phyloP scores from a whole-genome alignment of 2,113 vertebrate species.

The Oostethus manadensis region DNA sequence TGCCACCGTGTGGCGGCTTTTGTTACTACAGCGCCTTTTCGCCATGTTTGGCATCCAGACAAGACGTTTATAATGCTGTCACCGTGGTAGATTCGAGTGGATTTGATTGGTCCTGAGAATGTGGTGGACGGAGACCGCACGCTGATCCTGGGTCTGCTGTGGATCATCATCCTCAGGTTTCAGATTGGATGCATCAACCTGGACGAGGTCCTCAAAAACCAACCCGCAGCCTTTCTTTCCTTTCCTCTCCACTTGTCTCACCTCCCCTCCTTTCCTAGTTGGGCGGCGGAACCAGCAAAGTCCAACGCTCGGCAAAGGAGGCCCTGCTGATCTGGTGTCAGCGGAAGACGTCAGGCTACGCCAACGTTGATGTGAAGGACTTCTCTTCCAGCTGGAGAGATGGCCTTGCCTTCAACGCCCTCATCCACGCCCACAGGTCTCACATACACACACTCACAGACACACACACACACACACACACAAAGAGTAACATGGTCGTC shows the following conservation, averaged over 20 bases:
- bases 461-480: constrained; percentile 78
- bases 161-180: constrained; percentile 92
- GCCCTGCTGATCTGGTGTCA: constrained; percentile 90
- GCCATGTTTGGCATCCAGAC: too few species aligned
- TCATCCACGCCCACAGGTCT: constrained; percentile 86
- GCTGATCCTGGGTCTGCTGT: constrained; percentile 86
- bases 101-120: constrained; percentile 90
- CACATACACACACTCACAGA: constrained; percentile 27
- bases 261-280: not conserved
- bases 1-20: constrained; percentile 2
- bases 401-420: constrained; percentile 85
- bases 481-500: constrained; percentile 14
- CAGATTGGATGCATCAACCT: constrained; percentile 83
- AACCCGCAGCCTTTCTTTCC: not conserved
- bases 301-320: constrained; percentile 81
- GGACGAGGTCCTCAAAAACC: constrained; percentile 72
- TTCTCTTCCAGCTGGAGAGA: constrained; percentile 88
- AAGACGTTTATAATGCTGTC: too few species aligned
- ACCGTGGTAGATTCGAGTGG: constrained; percentile 76
- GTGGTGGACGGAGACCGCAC: constrained; percentile 87
- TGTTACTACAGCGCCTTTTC: not conserved
- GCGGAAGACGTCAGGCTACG: constrained; percentile 80
- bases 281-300: constrained; percentile 60
- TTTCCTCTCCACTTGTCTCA: not conserved
- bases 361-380: constrained; percentile 76